phyloP scores from a whole-genome alignment of 2,888 invertebrate genomes.

The Acanthococcus lagerstroemiae region DNA sequence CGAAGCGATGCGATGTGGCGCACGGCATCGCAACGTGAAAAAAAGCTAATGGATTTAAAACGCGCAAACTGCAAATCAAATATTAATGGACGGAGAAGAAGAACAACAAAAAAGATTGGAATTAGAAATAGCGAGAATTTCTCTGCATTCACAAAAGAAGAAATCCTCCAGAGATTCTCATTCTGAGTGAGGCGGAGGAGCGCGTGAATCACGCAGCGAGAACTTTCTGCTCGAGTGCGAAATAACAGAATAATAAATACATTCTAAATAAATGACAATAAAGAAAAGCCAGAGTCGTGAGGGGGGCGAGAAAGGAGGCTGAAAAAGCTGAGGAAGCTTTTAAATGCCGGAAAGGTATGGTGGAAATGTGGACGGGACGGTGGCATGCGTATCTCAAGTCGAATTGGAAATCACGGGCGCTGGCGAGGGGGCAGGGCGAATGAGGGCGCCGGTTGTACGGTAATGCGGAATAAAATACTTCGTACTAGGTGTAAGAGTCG shows the following conservation, averaged over 20 bases:
- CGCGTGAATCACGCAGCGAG: neutral
- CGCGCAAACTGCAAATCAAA: conserved; percentile 24
- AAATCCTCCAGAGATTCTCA: conserved; percentile 21
- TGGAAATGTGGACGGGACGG: too few relatives aligned
- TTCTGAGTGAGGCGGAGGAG: neutral
- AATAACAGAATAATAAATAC: conserved; percentile 25
- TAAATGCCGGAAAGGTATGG: neutral
- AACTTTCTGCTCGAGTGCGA: conserved; percentile 24
- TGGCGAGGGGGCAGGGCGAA: neutral
- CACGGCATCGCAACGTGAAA: neutral
- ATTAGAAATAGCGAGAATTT: conserved; percentile 28
- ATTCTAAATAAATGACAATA: conserved; percentile 12
- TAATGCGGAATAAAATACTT: neutral
- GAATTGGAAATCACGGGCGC: neutral
- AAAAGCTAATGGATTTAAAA: conserved; percentile 29
- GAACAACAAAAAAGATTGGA: conserved; percentile 22
- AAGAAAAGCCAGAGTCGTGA: conserved; percentile 4
- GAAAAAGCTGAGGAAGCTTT: conserved; percentile 12
- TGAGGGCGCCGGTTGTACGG: neutral
- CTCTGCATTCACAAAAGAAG: conserved; percentile 21
- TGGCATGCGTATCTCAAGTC: neutral
- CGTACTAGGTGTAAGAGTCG: neutral
- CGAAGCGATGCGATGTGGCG: neutral
- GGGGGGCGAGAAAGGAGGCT: neutral
- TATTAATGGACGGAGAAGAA: conserved; percentile 19